These are phyloP conservation scores for Otis tarda DNA, from an alignment of 2,113 vertebrate genomes.

Conservation along the genomic window DNA sequence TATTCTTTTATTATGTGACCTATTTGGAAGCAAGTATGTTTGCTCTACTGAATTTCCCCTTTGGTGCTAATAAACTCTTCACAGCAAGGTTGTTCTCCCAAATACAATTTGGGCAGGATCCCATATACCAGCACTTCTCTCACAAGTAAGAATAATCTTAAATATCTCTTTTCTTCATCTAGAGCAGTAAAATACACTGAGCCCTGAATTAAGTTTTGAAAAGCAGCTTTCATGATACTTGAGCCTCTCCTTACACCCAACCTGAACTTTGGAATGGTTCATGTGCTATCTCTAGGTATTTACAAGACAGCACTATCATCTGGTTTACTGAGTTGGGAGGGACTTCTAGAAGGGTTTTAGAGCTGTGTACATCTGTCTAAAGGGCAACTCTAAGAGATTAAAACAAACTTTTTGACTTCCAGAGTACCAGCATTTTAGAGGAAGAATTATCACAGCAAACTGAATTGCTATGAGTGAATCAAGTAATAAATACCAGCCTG, in stretches of 20 bases:
- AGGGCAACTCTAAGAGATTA: not conserved
- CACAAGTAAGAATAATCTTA: not conserved
- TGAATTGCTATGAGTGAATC: not conserved
- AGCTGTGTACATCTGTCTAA: not conserved
- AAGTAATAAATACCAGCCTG: not conserved
- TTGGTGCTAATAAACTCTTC: not conserved
- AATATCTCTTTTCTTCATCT: not conserved
- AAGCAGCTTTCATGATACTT: not conserved
- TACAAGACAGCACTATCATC: not conserved
- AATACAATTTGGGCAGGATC: not conserved
- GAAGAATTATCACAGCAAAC: not conserved
- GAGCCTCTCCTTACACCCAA: not conserved
- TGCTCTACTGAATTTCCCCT: not conserved
- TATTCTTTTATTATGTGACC: not conserved
- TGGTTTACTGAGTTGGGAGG: not conserved
- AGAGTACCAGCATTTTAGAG: not conserved
- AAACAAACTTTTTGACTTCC: not conserved
- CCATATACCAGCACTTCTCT: not conserved
- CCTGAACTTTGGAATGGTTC: not conserved
- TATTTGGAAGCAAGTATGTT: not conserved
- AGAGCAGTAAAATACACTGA: not conserved
- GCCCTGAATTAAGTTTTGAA: not conserved
- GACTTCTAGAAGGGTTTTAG: not conserved
- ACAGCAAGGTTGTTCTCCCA: not conserved
- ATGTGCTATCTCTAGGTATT: not conserved